phyloP scores from a whole-genome alignment of 1,140 invertebrate genomes.

The Onthophagus taurus region DNA sequence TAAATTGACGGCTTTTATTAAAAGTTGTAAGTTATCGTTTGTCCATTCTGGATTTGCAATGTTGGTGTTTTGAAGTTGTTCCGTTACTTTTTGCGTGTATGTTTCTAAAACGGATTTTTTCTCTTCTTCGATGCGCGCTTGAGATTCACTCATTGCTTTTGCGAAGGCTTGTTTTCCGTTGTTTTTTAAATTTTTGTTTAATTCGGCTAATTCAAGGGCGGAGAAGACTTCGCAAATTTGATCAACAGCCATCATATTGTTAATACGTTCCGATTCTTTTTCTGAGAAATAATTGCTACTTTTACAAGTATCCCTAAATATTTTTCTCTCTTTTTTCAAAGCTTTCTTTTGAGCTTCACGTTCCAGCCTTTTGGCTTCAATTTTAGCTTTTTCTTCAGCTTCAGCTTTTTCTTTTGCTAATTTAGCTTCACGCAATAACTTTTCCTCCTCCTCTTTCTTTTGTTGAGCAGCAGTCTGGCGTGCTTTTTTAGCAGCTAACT shows the following conservation, averaged over 20 bases:
- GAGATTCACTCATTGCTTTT: conserved; percentile 47
- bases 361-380: conserved; percentile 77
- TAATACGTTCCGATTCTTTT: conserved; percentile 62
- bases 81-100: conserved; percentile 38
- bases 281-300: conserved; percentile 76
- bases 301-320: conserved; percentile 75
- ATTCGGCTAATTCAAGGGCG: conserved; percentile 60
- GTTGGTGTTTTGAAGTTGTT: conserved; percentile 34
- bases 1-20: conserved; percentile 93
- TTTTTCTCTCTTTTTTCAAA: conserved; percentile 79
- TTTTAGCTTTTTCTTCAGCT: conserved; percentile 65
- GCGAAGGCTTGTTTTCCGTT: conserved; percentile 57
- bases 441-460: conserved; percentile 75
- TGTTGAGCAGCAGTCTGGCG: conserved; percentile 81
- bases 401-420: conserved; percentile 75
- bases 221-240: conserved; percentile 78
- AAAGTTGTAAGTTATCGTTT: conserved; percentile 69
- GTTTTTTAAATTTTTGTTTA: conserved; percentile 60
- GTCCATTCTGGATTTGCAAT: conserved; percentile 60
- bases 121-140: conserved; percentile 68
- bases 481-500: conserved; percentile 79
- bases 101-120: conserved; percentile 50
- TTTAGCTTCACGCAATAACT: conserved; percentile 56
- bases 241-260: conserved; percentile 82
- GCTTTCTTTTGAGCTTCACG: conserved; percentile 74